Conservation (phyloP, 37 sponge, comb jelly and placozoan genomes). For the Theonella swinhoei region DNA sequence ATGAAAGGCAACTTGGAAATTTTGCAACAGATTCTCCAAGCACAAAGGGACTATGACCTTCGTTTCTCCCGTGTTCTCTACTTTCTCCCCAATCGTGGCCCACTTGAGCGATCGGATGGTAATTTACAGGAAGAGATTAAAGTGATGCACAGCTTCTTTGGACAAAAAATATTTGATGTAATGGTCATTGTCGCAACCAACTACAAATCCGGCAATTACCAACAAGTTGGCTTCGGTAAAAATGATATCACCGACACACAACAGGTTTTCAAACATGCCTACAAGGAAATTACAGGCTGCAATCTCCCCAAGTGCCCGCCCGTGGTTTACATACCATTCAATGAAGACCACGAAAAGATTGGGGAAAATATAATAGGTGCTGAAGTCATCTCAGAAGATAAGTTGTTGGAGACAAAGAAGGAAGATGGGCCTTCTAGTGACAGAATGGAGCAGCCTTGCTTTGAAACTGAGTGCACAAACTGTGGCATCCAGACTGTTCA, state of each 20-base stretch:
- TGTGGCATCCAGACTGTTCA: background rate
- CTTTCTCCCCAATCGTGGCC: constrained; percentile 30
- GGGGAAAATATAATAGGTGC: background rate
- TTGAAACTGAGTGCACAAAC: background rate
- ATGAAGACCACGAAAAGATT: background rate
- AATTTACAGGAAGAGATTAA: constrained; percentile 6
- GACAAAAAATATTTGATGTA: background rate
- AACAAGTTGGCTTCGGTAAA: background rate
- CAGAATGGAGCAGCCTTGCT: background rate
- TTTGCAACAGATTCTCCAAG: constrained; percentile 22
- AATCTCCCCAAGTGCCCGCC: too few relatives aligned
- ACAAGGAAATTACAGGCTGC: background rate
- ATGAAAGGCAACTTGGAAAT: background rate
- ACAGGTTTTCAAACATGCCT: background rate
- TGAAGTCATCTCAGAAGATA: background rate
- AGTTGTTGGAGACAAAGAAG: background rate
- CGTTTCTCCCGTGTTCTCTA: constrained; percentile 19
- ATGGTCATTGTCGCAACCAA: constrained; percentile 41
- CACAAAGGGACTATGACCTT: constrained; percentile 7
- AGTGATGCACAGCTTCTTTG: constrained; percentile 18
- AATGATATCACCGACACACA: background rate
- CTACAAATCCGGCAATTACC: background rate
- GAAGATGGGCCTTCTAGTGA: background rate
- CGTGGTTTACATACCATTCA: background rate
- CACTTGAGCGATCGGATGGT: background rate